Base-by-base conservation (phyloP, 2,113 vertebrate genomes). In the Rattus rattus region DNA sequence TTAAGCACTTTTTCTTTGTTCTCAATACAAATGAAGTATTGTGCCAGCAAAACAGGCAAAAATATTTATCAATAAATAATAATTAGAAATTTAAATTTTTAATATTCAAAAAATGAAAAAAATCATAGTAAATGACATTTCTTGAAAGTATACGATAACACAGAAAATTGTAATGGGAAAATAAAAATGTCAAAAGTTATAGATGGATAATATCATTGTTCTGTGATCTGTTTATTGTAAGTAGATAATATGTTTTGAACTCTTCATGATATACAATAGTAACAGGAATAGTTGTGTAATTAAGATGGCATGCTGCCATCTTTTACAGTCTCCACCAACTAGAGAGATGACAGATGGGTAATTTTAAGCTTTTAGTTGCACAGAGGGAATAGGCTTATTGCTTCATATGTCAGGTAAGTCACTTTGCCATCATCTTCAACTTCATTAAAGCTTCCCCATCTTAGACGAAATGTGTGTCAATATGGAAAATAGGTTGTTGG, bases 331-430 rank as follows among this genome's bases (percentile, higher is more conserved):
- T 61, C 92, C 83, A 52, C 93, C 83, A 90, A 96, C 90, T 89
- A 93, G 90, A 97, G 94, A 96, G 87, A 92, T 96, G 97, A 97
- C 95, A 97, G 94, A 97, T 97, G 97, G 97, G 84, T 94, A 94
- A 98, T 97, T 96, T 96, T 43, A 80, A 92, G 93, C 92, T 96
- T 97, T 97, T 94, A 97, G 75, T 69, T 96, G 87, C 54, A 92
- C 79, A 94, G 54, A 95, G 87, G 65, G 92, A 96, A 96, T 61
- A 73, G 33, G 92, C 73, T 96, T 95, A 97, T 96, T 96, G 97
- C 96, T 96, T 97, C 96, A 94, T 96, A 96, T 97, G 97, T 96
- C 96, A 97, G 96, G 96, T 95, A 97, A 97, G 93, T 63, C 90
- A 90, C 84, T 97, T 94, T 94, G 43, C 83, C 93, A 87, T 70